Conservation (phyloP, 2,113 vertebrate genomes). For the Pollachius pollachius region DNA sequence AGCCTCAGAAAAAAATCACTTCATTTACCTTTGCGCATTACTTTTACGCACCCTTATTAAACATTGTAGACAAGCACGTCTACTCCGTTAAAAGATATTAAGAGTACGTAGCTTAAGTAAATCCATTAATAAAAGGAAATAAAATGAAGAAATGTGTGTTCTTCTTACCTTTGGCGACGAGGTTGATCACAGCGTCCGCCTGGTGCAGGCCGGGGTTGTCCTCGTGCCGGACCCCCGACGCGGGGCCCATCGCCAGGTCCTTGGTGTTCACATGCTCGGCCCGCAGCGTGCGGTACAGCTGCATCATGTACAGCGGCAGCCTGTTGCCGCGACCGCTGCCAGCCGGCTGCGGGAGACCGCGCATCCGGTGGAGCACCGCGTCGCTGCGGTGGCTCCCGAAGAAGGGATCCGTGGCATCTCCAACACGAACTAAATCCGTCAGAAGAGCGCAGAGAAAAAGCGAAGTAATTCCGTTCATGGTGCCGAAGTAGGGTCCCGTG, state of each 20-base stretch:
- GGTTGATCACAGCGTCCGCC: slow-evolving; percentile 77
- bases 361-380: slow-evolving; percentile 25
- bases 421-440: slow-evolving; percentile 24
- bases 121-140: background rate
- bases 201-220: slow-evolving; percentile 65
- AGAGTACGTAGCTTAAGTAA: too few relatives aligned
- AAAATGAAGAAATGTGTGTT: background rate
- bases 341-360: background rate
- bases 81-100: too few relatives aligned
- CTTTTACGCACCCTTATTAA: too few relatives aligned
- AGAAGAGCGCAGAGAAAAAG: slow-evolving; percentile 42
- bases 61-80: too few relatives aligned
- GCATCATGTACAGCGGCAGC: slow-evolving; percentile 81
- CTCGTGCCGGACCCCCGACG: slow-evolving; percentile 22
- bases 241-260: background rate
- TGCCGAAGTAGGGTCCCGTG: slow-evolving; percentile 1
- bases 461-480: slow-evolving; percentile 41
- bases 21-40: too few relatives aligned
- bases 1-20: too few relatives aligned
- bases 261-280: slow-evolving; percentile 39
- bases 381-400: background rate
- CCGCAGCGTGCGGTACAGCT: slow-evolving; percentile 76
- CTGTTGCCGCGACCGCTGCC: slow-evolving; percentile 17
- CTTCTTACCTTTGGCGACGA: slow-evolving; percentile 79
- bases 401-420: background rate